Conservation (phyloP, 2,888 invertebrate genomes). For the Protophormia terraenovae region DNA sequence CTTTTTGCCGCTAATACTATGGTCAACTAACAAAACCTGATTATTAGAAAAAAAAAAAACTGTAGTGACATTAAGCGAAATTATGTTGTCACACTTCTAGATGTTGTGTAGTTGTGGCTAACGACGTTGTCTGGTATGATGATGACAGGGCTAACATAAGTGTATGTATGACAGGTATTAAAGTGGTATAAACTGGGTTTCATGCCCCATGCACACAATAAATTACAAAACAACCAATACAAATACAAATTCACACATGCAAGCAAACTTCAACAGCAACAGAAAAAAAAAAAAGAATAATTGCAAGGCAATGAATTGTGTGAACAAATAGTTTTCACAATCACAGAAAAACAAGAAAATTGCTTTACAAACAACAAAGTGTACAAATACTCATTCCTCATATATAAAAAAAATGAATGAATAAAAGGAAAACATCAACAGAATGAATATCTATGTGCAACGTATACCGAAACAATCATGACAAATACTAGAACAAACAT, state of each 20-base stretch:
- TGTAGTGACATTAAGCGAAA: conserved; percentile 57
- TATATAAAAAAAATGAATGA: background rate
- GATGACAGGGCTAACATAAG: conserved; percentile 39
- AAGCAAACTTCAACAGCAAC: conserved; percentile 9
- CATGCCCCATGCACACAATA: conserved; percentile 46
- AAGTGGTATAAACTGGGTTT: conserved; percentile 37
- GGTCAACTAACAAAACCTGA: background rate
- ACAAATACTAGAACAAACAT: conserved; percentile 1
- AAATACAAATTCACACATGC: background rate
- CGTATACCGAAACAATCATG: too few species aligned
- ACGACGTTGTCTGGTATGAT: conserved; percentile 3
- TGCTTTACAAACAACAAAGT: conserved; percentile 56
- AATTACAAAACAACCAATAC: conserved; percentile 33
- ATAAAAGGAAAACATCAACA: background rate
- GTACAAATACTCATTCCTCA: background rate
- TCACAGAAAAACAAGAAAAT: conserved; percentile 46
- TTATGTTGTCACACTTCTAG: conserved; percentile 50
- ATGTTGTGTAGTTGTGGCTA: conserved; percentile 24
- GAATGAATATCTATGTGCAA: too few species aligned
- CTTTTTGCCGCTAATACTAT: background rate
- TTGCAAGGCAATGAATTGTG: conserved; percentile 62
- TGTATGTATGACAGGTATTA: background rate
- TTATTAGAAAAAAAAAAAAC: background rate
- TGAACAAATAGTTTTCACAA: conserved; percentile 61
- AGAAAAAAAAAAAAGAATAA: conserved; percentile 32